Evolutionary conservation across 2,113 vertebrate species (phyloP), one percentile per base, ranked within the genome.

Genomic region (Catharus bicknelli): DNA sequence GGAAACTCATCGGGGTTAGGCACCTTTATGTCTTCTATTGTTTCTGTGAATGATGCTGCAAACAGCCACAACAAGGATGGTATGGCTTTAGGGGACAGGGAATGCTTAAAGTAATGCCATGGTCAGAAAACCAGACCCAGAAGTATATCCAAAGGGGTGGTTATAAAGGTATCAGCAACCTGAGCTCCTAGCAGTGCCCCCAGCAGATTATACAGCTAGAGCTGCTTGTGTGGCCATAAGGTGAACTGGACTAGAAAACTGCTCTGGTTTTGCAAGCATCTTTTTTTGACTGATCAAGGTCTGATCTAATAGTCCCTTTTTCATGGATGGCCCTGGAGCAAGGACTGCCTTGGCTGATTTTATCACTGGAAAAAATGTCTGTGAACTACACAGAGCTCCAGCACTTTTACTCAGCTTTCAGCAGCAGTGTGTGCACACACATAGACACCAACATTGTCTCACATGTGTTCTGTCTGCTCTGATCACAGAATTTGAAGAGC

Each of bases 401-500:
- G n/a, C 10, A 10, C 7, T 22, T 66, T 17, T 36, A 59, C 43
- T 47, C 2, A 8, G 34, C 88, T 84, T 45, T 50, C 53, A 51
- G 81, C 61, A 90, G 30, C 62, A 3, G 3, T 21, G 10, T 25
- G 17, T 4, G 11, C 5, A 23, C 36, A 22, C 42, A 10, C 6
- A 9, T 22, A 29, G 1, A 19, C 11, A n/a, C 22, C 47, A 29
- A 45, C 20, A 8, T 9, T 50, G n/a, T 20, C 72, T 57, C 61
- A 82, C 58, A 26, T 0, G 2, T n/a, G 25, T 57, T 82, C 79
- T 88, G 30, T 55, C 92, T 83, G 25, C 19, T n/a, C 62, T 58
- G 62, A 67, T 88, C n/a, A 64, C 94, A 99, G 98, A 96, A 91
- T 36, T 7, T 98, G 47, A 95, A 95, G 76, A 88, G 78, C 51